Conservation (phyloP, 2,797 vertebrate genomes). For the Hypotaenidia okinawae region DNA sequence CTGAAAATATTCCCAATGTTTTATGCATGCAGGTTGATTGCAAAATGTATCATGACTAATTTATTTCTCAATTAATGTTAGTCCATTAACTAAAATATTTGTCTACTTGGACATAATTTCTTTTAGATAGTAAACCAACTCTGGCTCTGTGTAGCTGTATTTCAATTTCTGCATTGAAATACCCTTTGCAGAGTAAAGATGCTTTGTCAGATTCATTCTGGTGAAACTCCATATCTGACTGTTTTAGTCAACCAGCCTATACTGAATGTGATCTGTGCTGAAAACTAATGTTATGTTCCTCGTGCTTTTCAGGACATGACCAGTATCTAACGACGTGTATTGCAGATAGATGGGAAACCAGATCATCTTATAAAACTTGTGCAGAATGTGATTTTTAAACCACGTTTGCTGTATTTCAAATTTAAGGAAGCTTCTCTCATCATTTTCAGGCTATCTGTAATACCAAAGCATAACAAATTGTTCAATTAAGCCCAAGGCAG, state of each 20-base stretch:
- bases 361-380: not conserved
- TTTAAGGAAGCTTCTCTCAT: not conserved
- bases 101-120: slow-evolving; percentile 1
- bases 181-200: not conserved
- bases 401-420: not conserved
- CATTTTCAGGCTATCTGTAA: not conserved
- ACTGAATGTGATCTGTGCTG: not conserved
- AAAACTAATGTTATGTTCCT: not conserved
- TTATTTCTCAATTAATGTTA: slow-evolving; percentile 58
- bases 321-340: not conserved
- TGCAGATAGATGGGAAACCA: not conserved
- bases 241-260: not conserved
- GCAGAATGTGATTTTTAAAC: not conserved
- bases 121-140: not conserved
- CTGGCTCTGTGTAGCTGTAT: not conserved
- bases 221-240: not conserved
- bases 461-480: not conserved
- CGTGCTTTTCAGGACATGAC: not conserved
- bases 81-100: slow-evolving; percentile 63
- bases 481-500: slow-evolving; percentile 6
- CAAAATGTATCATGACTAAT: slow-evolving; percentile 54
- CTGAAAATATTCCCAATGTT: slow-evolving; percentile 40
- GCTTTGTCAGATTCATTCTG: not conserved
- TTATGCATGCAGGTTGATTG: slow-evolving; percentile 53
- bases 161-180: slow-evolving; percentile 17